Conservation (phyloP, 1,140 invertebrate genomes). For the Lucilia cuprina region DNA sequence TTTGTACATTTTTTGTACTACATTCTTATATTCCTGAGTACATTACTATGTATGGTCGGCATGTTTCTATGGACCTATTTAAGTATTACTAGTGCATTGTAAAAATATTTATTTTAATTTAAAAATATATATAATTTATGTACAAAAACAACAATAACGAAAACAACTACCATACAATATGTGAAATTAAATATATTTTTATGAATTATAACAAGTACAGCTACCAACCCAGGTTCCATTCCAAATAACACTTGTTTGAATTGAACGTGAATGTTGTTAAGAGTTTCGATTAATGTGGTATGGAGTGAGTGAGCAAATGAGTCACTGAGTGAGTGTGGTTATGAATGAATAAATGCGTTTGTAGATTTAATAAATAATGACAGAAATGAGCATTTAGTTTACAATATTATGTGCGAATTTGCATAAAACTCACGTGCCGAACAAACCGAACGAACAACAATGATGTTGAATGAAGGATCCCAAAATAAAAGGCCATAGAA, state of each 20-base stretch:
- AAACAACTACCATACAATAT: not conserved
- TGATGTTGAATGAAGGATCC: not conserved
- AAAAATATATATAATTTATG: too few species aligned
- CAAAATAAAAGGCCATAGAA: not conserved
- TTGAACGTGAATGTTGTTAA: not conserved
- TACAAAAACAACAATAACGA: not conserved
- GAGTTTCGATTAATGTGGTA: not conserved
- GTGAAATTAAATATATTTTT: not conserved
- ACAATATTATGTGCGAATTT: not conserved
- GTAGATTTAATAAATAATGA: conserved; percentile 12
- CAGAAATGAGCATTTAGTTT: conserved; percentile 11
- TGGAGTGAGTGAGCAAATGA: not conserved
- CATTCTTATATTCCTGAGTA: not conserved
- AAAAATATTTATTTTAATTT: too few species aligned
- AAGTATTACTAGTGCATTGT: too few species aligned
- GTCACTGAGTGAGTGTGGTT: not conserved
- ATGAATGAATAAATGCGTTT: not conserved
- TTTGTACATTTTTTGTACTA: not conserved
- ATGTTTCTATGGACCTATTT: too few species aligned
- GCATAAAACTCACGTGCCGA: conserved; percentile 2
- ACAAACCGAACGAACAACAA: not conserved
- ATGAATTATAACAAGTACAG: conserved; percentile 9
- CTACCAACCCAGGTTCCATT: not conserved
- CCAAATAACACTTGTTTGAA: not conserved
- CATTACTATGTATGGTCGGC: not conserved